Evolutionary conservation across 2,888 invertebrate genomes (phyloP).

Genomic region (Cheilosia variabilis): DNA sequence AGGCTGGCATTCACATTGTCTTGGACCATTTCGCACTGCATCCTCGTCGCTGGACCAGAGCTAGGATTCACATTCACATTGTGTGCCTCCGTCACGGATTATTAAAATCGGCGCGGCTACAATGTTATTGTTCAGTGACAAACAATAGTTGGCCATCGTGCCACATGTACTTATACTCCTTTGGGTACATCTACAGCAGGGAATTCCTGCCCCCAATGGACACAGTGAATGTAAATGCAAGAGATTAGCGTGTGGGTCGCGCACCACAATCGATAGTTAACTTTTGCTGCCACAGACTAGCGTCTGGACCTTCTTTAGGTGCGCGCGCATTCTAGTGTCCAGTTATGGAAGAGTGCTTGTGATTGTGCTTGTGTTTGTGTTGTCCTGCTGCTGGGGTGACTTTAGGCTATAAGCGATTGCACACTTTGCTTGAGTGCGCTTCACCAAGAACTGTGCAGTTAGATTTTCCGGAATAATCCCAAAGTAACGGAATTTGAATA

Average conservation of each 20-base stretch:
- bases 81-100: conserved; percentile 69
- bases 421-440: conserved; percentile 58
- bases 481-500: conserved; percentile 61
- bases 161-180: conserved; percentile 45
- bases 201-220: conserved; percentile 54
- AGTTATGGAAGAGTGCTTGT: conserved; percentile 60
- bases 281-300: conserved; percentile 34
- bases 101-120: conserved; percentile 71
- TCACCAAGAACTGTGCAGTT: conserved; percentile 44
- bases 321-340: conserved; percentile 41
- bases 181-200: conserved; percentile 29
- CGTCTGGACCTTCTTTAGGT: conserved; percentile 36
- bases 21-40: conserved; percentile 58
- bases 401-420: conserved; percentile 46
- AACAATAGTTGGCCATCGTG: conserved; percentile 68
- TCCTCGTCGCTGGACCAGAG: conserved; percentile 43
- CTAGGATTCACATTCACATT: conserved; percentile 46
- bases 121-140: conserved; percentile 73
- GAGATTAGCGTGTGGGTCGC: conserved; percentile 74
- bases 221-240: conserved; percentile 65
- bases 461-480: conserved; percentile 50
- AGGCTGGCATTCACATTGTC: conserved; percentile 47
- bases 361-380: conserved; percentile 33
- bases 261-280: conserved; percentile 66
- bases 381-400: conserved; percentile 59